Base-by-base conservation (phyloP, 2,888 invertebrate genomes). In the Dendrolimus houi region DNA sequence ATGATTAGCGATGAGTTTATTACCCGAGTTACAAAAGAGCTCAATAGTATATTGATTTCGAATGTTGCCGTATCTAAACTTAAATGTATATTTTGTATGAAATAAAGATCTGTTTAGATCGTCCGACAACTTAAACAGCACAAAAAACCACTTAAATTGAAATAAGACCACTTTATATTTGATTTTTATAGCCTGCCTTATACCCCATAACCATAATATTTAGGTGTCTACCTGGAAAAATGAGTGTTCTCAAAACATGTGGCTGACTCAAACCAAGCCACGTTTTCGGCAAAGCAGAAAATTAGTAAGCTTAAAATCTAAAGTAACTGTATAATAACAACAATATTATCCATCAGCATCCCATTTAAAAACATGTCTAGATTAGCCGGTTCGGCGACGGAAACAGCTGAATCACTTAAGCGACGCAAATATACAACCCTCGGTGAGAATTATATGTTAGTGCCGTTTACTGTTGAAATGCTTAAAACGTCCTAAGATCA, bases 221-320 rank as follows among this genome's bases (percentile, higher is more conserved):
- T 74, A 29, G 70, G 71, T 60, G 59, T 58, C 58, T 78, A 78
- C 74, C 76, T 75, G 78, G 73, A 69, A 71, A 76, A 75, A 77
- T 68, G 79, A 71, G 71, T 65, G 72, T 68, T 74, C 71, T 71
- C 65, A 77, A 77, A 77, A 70, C 62, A 67, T 71, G 64, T 62
- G 70, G 73, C 69, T 81, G 79, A 80, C 68, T 77, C 75, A 76
- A 71, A 64, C 71, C 70, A 68, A 75, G 71, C 61, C 72, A 67
- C 68, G 63, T 74, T 74, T 72, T 73, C 64, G 72, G 62, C 63
- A 69, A 63, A 60, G 60, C 73, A 70, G 73, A 72, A 78, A 81
- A 76, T 83, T 81, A 77, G 75, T 69, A 71, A 74, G 75, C 66
- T 70, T 74, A 72, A 74, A 74, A 73, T 67, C 68, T 71, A 64